Evolutionary conservation across 2,797 vertebrate species (phyloP), one percentile per base, ranked within the genome.

Genomic region (Spinus pinus): DNA sequence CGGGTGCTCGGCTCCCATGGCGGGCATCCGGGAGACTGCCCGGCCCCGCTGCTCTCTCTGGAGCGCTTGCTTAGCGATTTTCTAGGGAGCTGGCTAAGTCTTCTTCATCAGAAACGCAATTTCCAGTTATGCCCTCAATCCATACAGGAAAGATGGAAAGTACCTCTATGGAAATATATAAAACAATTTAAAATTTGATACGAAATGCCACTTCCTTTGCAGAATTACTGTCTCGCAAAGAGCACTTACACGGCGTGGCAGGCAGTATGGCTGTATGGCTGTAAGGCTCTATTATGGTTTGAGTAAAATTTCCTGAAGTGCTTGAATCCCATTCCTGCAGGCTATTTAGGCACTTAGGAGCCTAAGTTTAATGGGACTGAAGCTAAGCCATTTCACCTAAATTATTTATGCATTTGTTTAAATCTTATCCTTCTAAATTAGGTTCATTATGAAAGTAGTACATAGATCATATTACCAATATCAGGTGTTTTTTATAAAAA

Each of bases 311-410:
- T 84, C 91, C 86, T 44, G 16, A 78, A 79, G 85, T 56, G 82
- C 93, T 86, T 23, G 41, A 72, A 47, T 80, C 71, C 86, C 60
- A 23, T 89, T 95, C 86, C 90, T 69, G 90, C 47, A 60, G 92
- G 93, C 82, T 80, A 30, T 77, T 87, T 60, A 88, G 85, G 84
- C 82, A 81, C 94, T 95, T 75, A 83, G 72, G 87, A 94, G 62
- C 80, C 66, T 9, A 44, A 62, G 33, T 73, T 94, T 81, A 88
- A 93, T 60, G 88, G 75, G 66, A 75, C 70, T 37, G 70, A 86
- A 86, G 58, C 77, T 42, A 35, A 62, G 80, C 31, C 85, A 30
- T 67, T 88, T 71, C 66, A 88, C 65, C 57, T 77, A 47, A 62
- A 86, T 94, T 53, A 94, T 75, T 81, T 47, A 94, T 66, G 50